phyloP scores from a whole-genome alignment of 2,113 vertebrate species.

The Microtus montanus region DNA sequence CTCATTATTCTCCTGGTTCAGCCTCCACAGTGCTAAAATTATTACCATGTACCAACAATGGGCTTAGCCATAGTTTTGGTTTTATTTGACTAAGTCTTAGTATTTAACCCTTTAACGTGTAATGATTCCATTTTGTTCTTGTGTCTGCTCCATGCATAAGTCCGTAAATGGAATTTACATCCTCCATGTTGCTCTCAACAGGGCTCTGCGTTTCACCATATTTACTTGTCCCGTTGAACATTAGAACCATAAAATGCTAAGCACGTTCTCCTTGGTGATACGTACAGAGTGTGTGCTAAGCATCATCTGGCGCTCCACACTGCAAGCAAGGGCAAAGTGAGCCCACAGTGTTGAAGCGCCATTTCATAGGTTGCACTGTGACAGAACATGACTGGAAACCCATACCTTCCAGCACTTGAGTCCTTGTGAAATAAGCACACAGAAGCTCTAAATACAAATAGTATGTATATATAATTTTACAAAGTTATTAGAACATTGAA shows the following conservation, averaged over 20 bases:
- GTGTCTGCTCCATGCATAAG: not conserved
- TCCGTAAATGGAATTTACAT: slow-evolving; percentile 10
- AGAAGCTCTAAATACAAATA: slow-evolving; percentile 43
- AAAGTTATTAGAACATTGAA: slow-evolving; percentile 46
- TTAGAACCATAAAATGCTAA: slow-evolving; percentile 22
- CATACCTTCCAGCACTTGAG: not conserved
- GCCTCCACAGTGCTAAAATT: not conserved
- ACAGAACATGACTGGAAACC: slow-evolving; percentile 4
- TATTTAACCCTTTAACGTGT: not conserved
- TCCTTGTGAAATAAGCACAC: slow-evolving; percentile 48
- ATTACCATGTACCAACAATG: not conserved
- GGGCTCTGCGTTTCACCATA: slow-evolving; percentile 1
- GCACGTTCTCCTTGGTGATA: not conserved
- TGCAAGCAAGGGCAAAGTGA: not conserved
- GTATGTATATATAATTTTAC: slow-evolving; percentile 34
- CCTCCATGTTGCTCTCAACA: not conserved
- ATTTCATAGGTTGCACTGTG: not conserved
- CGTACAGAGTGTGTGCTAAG: not conserved
- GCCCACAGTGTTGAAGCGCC: not conserved
- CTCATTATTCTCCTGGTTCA: not conserved
- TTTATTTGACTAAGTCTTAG: slow-evolving; percentile 5
- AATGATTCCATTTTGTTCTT: slow-evolving; percentile 19
- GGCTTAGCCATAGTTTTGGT: not conserved
- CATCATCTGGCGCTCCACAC: not conserved
- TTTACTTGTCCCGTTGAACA: not conserved